Conservation (phyloP, 2,888 invertebrate genomes). For the Erpobdella octoculata region DNA sequence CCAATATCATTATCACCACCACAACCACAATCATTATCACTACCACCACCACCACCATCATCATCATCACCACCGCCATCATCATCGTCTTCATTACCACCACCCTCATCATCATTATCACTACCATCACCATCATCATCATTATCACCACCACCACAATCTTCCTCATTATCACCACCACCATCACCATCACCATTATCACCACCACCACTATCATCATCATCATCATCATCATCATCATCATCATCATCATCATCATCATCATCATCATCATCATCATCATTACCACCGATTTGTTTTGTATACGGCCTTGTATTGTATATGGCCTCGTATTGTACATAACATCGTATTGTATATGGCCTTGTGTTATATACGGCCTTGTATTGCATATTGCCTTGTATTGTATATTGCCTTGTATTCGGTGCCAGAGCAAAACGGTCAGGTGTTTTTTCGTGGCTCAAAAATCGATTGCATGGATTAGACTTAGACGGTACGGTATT, state of each 20-base stretch:
- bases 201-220: slow-evolving; percentile 32
- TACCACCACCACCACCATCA: slow-evolving; percentile 11
- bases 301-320: too few species aligned
- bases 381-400: too few species aligned
- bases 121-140: slow-evolving; percentile 28
- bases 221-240: slow-evolving; percentile 33
- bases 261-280: neutral
- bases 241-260: slow-evolving; percentile 20
- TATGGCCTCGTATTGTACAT: too few species aligned
- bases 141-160: slow-evolving; percentile 28
- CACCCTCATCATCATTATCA: slow-evolving; percentile 27
- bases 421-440: too few species aligned
- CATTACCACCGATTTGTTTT: too few species aligned
- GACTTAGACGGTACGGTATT: too few species aligned
- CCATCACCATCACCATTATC: slow-evolving; percentile 32
- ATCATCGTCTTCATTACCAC: slow-evolving; percentile 12
- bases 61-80: slow-evolving; percentile 2
- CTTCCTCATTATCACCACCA: slow-evolving; percentile 29
- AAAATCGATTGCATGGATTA: too few species aligned
- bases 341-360: too few species aligned
- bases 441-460: too few species aligned
- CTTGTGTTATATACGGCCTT: too few species aligned
- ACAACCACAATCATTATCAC: neutral
- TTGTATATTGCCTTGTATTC: too few species aligned
- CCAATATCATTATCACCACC: too few species aligned